Evolutionary conservation across 2,888 invertebrate species (phyloP).

Genomic region (Amphipoea lucens): DNA sequence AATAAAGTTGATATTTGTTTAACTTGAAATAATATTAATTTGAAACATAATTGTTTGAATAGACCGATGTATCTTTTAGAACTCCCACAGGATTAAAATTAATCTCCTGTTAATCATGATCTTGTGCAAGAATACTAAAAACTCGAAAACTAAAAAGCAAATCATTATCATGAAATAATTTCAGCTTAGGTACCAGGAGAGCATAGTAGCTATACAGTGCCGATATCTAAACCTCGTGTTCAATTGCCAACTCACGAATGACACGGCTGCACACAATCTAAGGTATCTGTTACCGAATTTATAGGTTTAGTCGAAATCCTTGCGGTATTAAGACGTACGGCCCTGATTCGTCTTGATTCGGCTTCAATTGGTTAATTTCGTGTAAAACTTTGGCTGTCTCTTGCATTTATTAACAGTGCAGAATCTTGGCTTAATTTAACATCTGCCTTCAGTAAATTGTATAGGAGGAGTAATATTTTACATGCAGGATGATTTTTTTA

Average conservation of each 20-base stretch:
- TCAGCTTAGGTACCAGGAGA: not conserved
- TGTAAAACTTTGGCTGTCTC: constrained; percentile 15
- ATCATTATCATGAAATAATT: not conserved
- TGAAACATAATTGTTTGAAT: no score
- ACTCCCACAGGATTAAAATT: not conserved
- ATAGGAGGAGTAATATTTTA: not conserved
- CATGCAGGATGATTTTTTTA: no score
- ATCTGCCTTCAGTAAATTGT: not conserved
- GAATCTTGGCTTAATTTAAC: constrained; percentile 2
- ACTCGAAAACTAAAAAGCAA: not conserved
- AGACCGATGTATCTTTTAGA: not conserved
- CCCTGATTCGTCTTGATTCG: constrained; percentile 22
- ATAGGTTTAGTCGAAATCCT: constrained; percentile 50
- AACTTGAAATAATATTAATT: no score
- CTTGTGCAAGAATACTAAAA: not conserved
- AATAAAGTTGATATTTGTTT: no score
- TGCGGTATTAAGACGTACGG: constrained; percentile 50
- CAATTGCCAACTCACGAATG: constrained; percentile 23
- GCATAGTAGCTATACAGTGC: not conserved
- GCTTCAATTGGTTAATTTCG: constrained; percentile 32
- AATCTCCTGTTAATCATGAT: not conserved
- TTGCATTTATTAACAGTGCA: constrained; percentile 8
- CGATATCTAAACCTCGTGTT: constrained; percentile 9
- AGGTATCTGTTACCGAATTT: constrained; percentile 48
- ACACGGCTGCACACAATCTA: constrained; percentile 39